phyloP scores from a whole-genome alignment of 2,113 vertebrate species.

The Phrynosoma platyrhinos region DNA sequence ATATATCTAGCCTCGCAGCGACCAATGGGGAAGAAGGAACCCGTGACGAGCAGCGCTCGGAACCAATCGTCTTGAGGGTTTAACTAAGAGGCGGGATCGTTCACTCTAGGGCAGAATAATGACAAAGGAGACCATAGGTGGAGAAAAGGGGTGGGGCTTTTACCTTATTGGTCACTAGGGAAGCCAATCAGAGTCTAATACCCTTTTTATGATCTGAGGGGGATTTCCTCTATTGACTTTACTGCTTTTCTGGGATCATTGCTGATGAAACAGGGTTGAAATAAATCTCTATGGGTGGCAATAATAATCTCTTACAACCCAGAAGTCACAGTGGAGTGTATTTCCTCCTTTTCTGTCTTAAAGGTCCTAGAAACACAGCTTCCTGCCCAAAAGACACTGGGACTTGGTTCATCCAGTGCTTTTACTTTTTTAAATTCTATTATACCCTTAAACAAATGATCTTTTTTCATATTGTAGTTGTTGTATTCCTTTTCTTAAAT shows the following conservation, averaged over 20 bases:
- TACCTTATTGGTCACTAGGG: background rate
- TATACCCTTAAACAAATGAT: too few species aligned
- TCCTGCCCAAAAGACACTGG: too few species aligned
- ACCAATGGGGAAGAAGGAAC: constrained; percentile 29
- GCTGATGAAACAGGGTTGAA: background rate
- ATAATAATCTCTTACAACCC: background rate
- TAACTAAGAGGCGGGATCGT: rapidly evolving
- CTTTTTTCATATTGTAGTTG: too few species aligned
- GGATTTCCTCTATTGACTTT: constrained; percentile 5
- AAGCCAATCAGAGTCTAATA: background rate
- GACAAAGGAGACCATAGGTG: too few species aligned
- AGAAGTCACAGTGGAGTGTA: background rate
- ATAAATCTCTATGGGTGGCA: rapidly evolving
- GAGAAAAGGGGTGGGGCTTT: background rate
- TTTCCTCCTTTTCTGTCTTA: background rate
- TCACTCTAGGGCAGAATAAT: rapidly evolving
- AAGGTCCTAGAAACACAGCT: too few species aligned
- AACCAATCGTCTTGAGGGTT: constrained; percentile 36
- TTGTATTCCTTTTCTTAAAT: too few species aligned
- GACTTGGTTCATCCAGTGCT: too few species aligned
- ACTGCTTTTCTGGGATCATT: background rate
- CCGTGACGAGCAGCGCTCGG: background rate
- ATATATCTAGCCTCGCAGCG: background rate
- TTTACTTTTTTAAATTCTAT: too few species aligned
- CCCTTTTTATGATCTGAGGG: rapidly evolving